Conservation (phyloP, 2,113 vertebrate species). For the Solea senegalensis region DNA sequence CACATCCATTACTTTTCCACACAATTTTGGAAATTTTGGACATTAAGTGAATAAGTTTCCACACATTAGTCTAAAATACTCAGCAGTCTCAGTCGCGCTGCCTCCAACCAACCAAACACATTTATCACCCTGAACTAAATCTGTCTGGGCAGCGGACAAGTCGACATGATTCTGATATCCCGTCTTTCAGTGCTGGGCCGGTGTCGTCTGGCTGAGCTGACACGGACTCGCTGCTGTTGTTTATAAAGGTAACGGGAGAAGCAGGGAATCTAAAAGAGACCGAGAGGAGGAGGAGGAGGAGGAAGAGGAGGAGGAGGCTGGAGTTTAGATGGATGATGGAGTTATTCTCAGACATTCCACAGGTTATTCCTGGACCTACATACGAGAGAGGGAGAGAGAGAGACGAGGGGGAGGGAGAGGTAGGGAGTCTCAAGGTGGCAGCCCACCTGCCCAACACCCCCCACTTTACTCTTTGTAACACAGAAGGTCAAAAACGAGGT, state of each 20-base stretch:
- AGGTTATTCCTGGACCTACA: slow-evolving; percentile 68
- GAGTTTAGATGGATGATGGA: slow-evolving; percentile 31
- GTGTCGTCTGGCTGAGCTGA: slow-evolving; percentile 3
- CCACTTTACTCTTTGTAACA: slow-evolving; percentile 18
- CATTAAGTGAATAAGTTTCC: too few relatives aligned
- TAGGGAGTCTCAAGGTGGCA: slow-evolving; percentile 34
- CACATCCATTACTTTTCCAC: too few relatives aligned
- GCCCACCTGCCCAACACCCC: slow-evolving; percentile 21
- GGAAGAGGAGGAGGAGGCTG: background rate
- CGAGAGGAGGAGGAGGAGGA: slow-evolving; percentile 36
- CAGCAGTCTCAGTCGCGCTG: too few relatives aligned
- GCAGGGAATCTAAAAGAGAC: slow-evolving; percentile 62
- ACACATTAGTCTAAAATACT: too few relatives aligned
- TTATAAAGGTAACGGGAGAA: slow-evolving; percentile 61
- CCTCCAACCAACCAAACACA: background rate
- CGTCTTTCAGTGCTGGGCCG: background rate
- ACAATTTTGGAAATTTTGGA: too few relatives aligned
- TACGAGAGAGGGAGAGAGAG: slow-evolving; percentile 13
- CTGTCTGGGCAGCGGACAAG: background rate
- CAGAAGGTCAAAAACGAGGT: slow-evolving; percentile 22
- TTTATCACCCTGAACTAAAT: background rate
- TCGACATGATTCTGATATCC: background rate
- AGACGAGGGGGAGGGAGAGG: too few relatives aligned
- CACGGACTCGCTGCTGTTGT: slow-evolving; percentile 49
- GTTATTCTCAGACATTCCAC: slow-evolving; percentile 72